These are phyloP conservation scores for Enteromius viviparus DNA, from an alignment of 2,797 vertebrate genomes.

Conservation along the genomic window DNA sequence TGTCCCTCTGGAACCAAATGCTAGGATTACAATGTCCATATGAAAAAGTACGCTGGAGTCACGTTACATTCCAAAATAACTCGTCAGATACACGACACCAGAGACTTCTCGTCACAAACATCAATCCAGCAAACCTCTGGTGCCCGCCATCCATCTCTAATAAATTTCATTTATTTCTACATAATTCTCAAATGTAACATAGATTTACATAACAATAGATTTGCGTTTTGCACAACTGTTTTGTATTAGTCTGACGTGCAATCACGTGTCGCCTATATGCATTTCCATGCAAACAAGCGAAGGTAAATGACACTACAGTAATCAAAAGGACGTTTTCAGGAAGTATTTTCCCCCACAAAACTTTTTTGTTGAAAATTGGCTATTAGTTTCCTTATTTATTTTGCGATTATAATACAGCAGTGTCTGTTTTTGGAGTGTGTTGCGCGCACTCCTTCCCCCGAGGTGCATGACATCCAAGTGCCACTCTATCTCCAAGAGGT, in stretches of 20 bases:
- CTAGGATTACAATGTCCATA: constrained; percentile 60
- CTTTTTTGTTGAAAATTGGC: not conserved
- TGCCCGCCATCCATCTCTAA: constrained; percentile 31
- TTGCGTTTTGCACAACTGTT: not conserved
- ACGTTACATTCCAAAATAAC: constrained; percentile 64
- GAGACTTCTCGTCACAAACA: constrained; percentile 59
- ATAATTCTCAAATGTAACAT: not conserved
- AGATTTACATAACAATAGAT: not conserved
- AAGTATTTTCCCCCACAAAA: not conserved
- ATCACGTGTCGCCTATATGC: not conserved
- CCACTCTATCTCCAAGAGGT: constrained; percentile 38
- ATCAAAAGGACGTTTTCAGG: not conserved
- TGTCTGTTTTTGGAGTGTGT: constrained; percentile 26
- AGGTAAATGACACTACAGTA: not conserved
- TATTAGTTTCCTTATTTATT: not conserved
- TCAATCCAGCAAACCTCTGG: constrained; percentile 54
- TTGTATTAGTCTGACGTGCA: not conserved
- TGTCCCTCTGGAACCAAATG: constrained; percentile 54
- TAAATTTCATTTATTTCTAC: not conserved
- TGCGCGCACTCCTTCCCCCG: constrained; percentile 42
- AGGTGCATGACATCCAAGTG: constrained; percentile 46
- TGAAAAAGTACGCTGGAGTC: constrained; percentile 60
- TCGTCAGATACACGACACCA: constrained; percentile 59
- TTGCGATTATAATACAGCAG: not conserved
- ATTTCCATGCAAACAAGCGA: not conserved